A percentile compares a stretch with the other conserved stretches of the same genome.
phyloP scores from a whole-genome alignment of 2,888 invertebrate species.

The Netelia melanura region DNA sequence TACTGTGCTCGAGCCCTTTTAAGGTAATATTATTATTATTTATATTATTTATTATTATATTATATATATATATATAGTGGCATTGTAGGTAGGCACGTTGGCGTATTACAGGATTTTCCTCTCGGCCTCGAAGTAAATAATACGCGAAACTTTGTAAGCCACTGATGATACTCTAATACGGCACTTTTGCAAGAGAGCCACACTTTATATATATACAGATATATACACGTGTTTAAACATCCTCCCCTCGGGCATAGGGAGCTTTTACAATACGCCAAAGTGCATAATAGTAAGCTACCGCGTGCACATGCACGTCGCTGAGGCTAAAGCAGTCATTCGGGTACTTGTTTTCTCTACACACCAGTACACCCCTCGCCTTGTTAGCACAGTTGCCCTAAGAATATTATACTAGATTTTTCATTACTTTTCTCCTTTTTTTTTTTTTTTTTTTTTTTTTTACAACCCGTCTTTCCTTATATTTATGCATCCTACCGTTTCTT shows the following conservation, averaged over 20 bases:
- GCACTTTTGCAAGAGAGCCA: constrained; percentile 3
- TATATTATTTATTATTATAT: too few relatives aligned
- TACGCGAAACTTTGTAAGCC: constrained; percentile 44
- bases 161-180: constrained; percentile 56
- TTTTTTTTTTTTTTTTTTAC: neutral
- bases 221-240: constrained; percentile 19
- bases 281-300: constrained; percentile 36
- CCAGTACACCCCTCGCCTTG: constrained; percentile 2
- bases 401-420: constrained; percentile 28
- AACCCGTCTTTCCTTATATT: neutral
- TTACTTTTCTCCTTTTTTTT: neutral
- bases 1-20: too few relatives aligned
- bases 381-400: constrained; percentile 33
- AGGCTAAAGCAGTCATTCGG: neutral
- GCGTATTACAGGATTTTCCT: constrained; percentile 47
- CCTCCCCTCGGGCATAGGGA: constrained; percentile 7
- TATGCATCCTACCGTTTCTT: neutral
- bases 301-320: neutral
- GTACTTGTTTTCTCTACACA: neutral
- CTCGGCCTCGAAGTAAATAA: constrained; percentile 32
- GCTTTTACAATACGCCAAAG: constrained; percentile 48
- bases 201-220: neutral
- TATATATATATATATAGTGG: neutral
- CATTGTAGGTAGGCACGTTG: constrained; percentile 19
- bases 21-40: too few relatives aligned